Evolutionary conservation across 2,113 vertebrate genomes (phyloP).

Genomic region (Mus musculus): GRCm39 chr10:113209001-113209500

Average conservation of each 20-base stretch:
- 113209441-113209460: not conserved
- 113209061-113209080: not conserved
- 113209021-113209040: fast-evolving
- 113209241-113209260: not conserved
- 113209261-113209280: not conserved
- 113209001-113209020: not conserved
- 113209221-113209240: not conserved
- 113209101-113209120: not conserved
- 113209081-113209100: not conserved
- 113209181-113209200: not conserved
- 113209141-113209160: not conserved
- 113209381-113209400: not conserved
- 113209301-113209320: not conserved
- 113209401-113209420: not conserved
- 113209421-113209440: not conserved
- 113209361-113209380: not conserved
- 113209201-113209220: not conserved
- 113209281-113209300: not conserved
- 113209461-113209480: not conserved
- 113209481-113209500: not conserved
- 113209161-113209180: too few relatives aligned
- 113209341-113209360: not conserved
- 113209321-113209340: not conserved
- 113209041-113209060: not conserved
- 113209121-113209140: not conserved